Evolutionary conservation across 2,797 vertebrate genomes (phyloP).

Genomic region (Allobates femoralis): DNA sequence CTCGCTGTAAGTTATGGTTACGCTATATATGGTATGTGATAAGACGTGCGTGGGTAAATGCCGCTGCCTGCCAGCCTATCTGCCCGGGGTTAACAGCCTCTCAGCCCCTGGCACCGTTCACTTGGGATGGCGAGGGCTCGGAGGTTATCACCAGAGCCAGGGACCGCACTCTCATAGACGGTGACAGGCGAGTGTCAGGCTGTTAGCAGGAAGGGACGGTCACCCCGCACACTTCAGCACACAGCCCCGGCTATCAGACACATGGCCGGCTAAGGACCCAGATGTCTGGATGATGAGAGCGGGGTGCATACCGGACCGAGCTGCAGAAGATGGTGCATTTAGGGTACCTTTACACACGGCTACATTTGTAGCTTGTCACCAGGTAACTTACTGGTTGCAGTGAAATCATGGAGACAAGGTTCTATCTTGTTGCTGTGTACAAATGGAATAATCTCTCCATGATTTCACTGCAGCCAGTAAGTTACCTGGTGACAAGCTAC

Average conservation of each 20-base stretch:
- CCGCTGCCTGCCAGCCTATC: constrained; percentile 15
- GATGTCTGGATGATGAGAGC: constrained; percentile 27
- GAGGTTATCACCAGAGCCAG: constrained; percentile 51
- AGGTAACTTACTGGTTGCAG: too few species aligned
- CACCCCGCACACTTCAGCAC: constrained; percentile 23
- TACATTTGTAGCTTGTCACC: too few species aligned
- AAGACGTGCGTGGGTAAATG: constrained; percentile 44
- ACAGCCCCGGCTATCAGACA: constrained; percentile 43
- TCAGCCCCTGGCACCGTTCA: constrained; percentile 29
- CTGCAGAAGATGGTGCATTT: background rate
- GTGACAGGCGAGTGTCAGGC: constrained; percentile 56
- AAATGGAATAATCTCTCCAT: too few species aligned
- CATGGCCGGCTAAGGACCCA: constrained; percentile 28
- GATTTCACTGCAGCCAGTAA: too few species aligned
- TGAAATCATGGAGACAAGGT: too few species aligned
- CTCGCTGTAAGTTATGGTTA: constrained; percentile 34
- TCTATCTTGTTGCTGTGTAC: too few species aligned
- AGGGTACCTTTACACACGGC: too few species aligned
- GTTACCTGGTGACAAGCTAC: too few species aligned
- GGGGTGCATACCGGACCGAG: background rate
- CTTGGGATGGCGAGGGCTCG: background rate
- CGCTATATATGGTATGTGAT: constrained; percentile 23
- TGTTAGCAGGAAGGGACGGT: constrained; percentile 54
- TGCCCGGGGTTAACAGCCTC: constrained; percentile 42
- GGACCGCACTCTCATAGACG: constrained; percentile 31